Base-by-base conservation (phyloP, 2,888 invertebrate genomes). In the Platynereis dumerilii region DNA sequence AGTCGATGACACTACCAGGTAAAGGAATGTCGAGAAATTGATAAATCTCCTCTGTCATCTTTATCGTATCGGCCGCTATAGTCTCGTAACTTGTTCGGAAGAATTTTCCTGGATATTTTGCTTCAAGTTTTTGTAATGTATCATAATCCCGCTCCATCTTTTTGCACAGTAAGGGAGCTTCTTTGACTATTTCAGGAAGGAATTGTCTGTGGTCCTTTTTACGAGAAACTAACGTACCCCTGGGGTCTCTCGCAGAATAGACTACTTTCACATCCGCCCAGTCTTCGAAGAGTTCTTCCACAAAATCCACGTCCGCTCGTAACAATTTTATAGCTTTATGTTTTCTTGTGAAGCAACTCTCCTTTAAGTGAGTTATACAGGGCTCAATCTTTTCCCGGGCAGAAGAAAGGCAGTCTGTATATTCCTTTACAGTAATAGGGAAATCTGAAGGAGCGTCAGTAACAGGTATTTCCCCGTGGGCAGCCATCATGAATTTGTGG, bases 401-500 rank as follows among this genome's bases (percentile, higher is more conserved):
- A 7, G 20, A 22, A 3, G 5, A 5, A n/a, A 48, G 3, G 22
- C 48, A 48, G 3, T 48, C 5, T 22, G 7, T 22, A 48, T 48
- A 48, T n/a, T n/a, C 3, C 3, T 22, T 48, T 3, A 48, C 48
- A 34, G 34, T 7, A 7, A 34, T 34, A 5, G 48, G 48, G 7
- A 22, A 22, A 12, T 7, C n/a, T 48, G 3, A 5, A 22, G 48
- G 48, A 10, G 17, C 10, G 7, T 48, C 48, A 5, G 5, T n/a
- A 5, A 7, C 10, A 10, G 7, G 5, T 5, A 3, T n/a, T 48
- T 22, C 22, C 5, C 22, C 22, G n/a, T 48, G 48, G 7, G 22
- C 48, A 48, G 48, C 48, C 48, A 20, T 22, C 48, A 48, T n/a
- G n/a, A 20, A 48, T 48, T 48, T 22, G n/a, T 48, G 48, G 17